Evolutionary conservation across 2,888 invertebrate species (phyloP).

Genomic region (Dolichomitus sp.): DNA sequence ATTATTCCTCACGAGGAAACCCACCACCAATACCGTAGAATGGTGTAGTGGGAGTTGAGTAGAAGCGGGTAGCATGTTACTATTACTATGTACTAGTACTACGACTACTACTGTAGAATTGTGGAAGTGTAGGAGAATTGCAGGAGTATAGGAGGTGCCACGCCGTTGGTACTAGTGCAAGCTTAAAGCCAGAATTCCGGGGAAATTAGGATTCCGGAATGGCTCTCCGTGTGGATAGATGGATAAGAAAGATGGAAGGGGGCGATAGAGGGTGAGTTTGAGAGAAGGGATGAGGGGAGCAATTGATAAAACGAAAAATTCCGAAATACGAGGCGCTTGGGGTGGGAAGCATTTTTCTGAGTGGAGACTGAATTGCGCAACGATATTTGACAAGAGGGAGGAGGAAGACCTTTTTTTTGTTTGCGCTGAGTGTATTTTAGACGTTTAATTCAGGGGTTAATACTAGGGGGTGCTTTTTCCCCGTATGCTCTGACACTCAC

Average conservation of each 20-base stretch:
- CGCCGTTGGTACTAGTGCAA: background rate
- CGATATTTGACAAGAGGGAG: background rate
- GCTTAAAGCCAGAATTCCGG: constrained; percentile 71
- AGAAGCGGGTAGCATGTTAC: background rate
- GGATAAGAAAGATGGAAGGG: constrained; percentile 1
- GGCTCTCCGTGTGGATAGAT: constrained; percentile 15
- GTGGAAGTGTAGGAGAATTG: too few species aligned
- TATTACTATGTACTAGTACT: background rate
- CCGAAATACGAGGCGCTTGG: background rate
- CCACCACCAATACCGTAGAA: constrained; percentile 19
- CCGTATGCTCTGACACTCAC: background rate
- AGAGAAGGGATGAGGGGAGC: background rate
- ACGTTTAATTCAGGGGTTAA: constrained; percentile 6
- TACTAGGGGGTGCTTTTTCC: background rate
- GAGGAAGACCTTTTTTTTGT: background rate
- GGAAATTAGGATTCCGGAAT: constrained; percentile 66
- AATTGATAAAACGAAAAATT: constrained; percentile 10
- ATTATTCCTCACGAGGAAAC: constrained; percentile 71
- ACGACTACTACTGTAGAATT: background rate
- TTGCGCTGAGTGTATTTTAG: too few species aligned
- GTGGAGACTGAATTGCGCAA: background rate
- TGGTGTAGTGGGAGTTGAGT: constrained; percentile 14
- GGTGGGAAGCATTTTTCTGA: background rate
- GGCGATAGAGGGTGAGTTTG: background rate
- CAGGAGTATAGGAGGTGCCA: background rate